Conservation (phyloP, 2,797 vertebrate species). For the Calcarius lapponicus region DNA sequence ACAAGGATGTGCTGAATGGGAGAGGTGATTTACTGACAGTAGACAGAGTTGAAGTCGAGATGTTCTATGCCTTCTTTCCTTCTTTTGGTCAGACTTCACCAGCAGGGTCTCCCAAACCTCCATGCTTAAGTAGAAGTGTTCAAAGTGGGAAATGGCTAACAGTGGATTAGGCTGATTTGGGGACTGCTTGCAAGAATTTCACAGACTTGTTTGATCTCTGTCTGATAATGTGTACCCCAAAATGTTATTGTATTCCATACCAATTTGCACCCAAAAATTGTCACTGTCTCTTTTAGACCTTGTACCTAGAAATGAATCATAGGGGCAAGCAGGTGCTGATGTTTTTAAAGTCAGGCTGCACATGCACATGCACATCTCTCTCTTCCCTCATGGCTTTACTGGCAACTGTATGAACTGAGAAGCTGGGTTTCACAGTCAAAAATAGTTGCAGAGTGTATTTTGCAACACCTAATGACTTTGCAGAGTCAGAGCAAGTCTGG, state of each 20-base stretch:
- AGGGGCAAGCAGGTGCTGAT: not conserved
- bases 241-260: not conserved
- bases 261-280: not conserved
- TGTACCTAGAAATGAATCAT: not conserved
- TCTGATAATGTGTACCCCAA: not conserved
- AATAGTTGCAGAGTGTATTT: not conserved
- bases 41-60: not conserved
- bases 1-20: not conserved
- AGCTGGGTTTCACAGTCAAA: not conserved
- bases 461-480: accelerated
- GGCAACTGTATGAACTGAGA: accelerated
- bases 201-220: not conserved
- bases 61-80: not conserved
- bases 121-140: not conserved
- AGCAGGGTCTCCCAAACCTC: not conserved
- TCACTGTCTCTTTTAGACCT: not conserved
- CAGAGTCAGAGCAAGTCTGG: not conserved
- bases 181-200: not conserved
- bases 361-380: too few species aligned
- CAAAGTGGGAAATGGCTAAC: not conserved
- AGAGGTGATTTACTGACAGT: not conserved
- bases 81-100: not conserved
- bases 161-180: not conserved
- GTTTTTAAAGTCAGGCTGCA: not conserved
- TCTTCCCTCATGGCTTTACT: too few species aligned